Evolutionary conservation across 2,113 vertebrate genomes (phyloP), one percentile per base, ranked within the genome.

Genomic region (Corynorhinus townsendii): DNA sequence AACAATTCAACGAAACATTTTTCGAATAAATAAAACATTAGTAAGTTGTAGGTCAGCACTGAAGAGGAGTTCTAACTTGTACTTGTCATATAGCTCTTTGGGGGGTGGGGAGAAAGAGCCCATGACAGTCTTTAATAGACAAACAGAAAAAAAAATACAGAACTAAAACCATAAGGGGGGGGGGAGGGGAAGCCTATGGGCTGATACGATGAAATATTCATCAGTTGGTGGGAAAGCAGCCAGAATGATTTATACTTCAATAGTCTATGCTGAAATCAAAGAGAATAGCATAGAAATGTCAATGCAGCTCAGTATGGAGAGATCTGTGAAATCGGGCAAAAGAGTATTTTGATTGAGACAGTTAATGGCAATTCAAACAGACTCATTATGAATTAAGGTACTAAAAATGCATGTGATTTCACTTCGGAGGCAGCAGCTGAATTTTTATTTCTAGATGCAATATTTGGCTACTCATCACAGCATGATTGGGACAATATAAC

Each of bases 191-290:
- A 79, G 15, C 7, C 66, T 43, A 11, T 69, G 82, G 88, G 76
- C n/a, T 90, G 75, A 96, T 87, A 35, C 5, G 93, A 97, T 95
- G 90, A 97, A 96, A 96, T 56, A 95, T 64, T 90, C 97, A 97
- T 96, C 92, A 96, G 66, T 95, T 86, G 76, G 49, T 88, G 52
- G 96, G 86, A 59, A 94, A 95, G 87, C 93, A 97, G 84, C 93
- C 97, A 91, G 96, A 94, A 84, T 95, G 43, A 97, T 97, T 97
- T 95, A 83, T 93, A 62, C 95, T 93, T 97, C 96, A 97, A 52
- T 75, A 92, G 82, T 89, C 19, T 33, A 19, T 30, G 71, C 84
- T n/a, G 75, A 96, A 97, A 92, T 88, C 90, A 69, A 30, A 96
- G 96, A 96, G 95, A 97, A 93, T n/a, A 11, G 14, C 79, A 24